Evolutionary conservation across 2,888 invertebrate genomes (phyloP).

Genomic region (Lasioglossum malachurum): DNA sequence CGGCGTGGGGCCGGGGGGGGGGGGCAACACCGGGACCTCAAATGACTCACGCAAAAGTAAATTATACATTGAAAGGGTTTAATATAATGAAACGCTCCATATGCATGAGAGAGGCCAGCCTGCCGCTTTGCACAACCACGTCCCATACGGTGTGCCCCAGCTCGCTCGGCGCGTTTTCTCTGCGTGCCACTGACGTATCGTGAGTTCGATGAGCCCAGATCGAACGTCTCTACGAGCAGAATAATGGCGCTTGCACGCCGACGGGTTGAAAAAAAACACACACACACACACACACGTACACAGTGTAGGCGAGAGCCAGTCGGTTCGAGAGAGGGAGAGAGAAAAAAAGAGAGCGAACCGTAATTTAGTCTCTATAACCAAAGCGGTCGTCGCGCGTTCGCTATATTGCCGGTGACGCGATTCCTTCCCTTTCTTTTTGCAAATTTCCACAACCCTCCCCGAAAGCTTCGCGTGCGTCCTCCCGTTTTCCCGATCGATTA

Average conservation of each 20-base stretch:
- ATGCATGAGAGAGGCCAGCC: constrained; percentile 87
- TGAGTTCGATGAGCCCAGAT: constrained; percentile 74
- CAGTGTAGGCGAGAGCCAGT: not conserved
- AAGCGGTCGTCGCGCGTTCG: constrained; percentile 51
- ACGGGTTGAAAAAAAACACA: constrained; percentile 53
- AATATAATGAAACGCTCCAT: constrained; percentile 89
- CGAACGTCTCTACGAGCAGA: constrained; percentile 70
- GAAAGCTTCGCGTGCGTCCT: constrained; percentile 7
- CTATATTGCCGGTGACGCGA: constrained; percentile 43
- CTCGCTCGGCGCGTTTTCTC: constrained; percentile 73
- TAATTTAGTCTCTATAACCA: constrained; percentile 72
- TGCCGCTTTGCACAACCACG: constrained; percentile 77
- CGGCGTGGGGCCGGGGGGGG: not conserved
- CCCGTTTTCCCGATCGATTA: not conserved
- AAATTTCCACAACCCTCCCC: constrained; percentile 37
- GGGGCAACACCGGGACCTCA: constrained; percentile 79
- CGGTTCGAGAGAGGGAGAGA: not conserved
- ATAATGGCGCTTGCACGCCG: constrained; percentile 71
- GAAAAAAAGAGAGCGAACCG: constrained; percentile 35
- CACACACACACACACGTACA: not conserved
- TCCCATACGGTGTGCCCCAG: constrained; percentile 51
- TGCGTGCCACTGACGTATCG: constrained; percentile 79
- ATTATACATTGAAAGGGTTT: constrained; percentile 89
- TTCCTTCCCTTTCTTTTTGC: constrained; percentile 38
- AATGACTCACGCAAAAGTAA: constrained; percentile 89